These are phyloP conservation scores for Pseudomyrmex pallidus DNA, from an alignment of 1,140 invertebrate genomes.

Conservation along the genomic window DNA sequence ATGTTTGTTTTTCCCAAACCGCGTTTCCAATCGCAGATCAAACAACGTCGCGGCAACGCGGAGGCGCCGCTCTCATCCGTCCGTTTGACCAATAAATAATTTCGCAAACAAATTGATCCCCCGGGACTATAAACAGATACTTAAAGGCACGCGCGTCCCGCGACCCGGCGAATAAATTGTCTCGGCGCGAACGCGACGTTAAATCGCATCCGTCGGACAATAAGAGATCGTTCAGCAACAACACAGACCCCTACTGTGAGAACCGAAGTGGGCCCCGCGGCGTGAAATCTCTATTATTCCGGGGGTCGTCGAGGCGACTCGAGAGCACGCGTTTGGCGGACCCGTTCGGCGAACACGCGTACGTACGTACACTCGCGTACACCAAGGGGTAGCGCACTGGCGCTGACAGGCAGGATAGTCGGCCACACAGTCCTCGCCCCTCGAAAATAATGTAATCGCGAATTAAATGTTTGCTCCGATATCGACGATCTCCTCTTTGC, in stretches of 20 bases:
- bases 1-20: conserved; percentile 82
- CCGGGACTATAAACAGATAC: conserved; percentile 85
- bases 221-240: conserved; percentile 60
- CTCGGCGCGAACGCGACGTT: background rate
- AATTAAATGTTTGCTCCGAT: conserved; percentile 82
- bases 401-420: conserved; percentile 77
- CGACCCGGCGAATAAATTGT: conserved; percentile 45
- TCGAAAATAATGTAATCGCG: conserved; percentile 82
- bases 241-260: conserved; percentile 83
- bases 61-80: conserved; percentile 78
- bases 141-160: conserved; percentile 81
- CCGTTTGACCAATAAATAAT: conserved; percentile 85
- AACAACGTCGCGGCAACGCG: conserved; percentile 80
- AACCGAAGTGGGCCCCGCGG: conserved; percentile 82
- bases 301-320: conserved; percentile 73
- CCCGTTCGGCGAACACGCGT: conserved; percentile 34
- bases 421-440: conserved; percentile 65
- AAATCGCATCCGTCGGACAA: conserved; percentile 67
- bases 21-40: conserved; percentile 74
- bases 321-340: conserved; percentile 65
- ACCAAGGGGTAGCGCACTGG: conserved; percentile 73
- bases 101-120: conserved; percentile 85
- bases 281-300: conserved; percentile 85
- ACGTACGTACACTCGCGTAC: conserved; percentile 16
- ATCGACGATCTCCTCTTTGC: conserved; percentile 47